Base-by-base conservation (phyloP, 2,888 invertebrate genomes). In the Carcina quercana region DNA sequence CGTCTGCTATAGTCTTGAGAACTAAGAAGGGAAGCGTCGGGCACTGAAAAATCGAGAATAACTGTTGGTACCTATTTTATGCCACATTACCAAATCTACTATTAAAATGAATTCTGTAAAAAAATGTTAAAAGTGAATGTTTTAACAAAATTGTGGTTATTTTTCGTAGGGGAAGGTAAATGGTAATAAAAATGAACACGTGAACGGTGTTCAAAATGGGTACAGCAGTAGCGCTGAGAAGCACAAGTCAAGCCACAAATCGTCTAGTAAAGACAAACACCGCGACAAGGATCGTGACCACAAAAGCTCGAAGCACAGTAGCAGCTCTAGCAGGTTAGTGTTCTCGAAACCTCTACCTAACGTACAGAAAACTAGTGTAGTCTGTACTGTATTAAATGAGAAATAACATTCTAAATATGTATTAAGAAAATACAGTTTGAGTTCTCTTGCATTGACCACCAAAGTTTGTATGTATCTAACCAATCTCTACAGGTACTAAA, bases 121-220 rank as follows among this genome's bases (percentile, higher is more conserved):
- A 38, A 24, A 30, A 15, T 17, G 12, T 4, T 21, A 29, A 21
- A 29, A 29, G 11, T 14, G 19, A 14, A 38, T 20, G 13, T 28
- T 26, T 29, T 15, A 29, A 30, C 34, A 29, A 26, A 15, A 32
- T 28, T 31, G n/a, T 28, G 36, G 31, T 38, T 43, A 28, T 43
- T 38, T 29, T 33, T 63, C 56, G 37, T 71, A 83, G 84, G 72
- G 71, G 60, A 82, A 80, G 59, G 76, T 84, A 69, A 86, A 86
- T 62, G 86, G 86, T 42, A 79, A 73, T 69, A 84, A 78, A 69
- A 78, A 59, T 63, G 85, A 85, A 70, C 88, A 89, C 80, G 85
- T 92, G 79, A 94, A 94, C 83, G 94, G 94, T 37, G 82, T 93
- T 60, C 91, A 91, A 58, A 92, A 94, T 79, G 94, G 94, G 32